Evolutionary conservation across 2,113 vertebrate genomes (phyloP), one percentile per base, ranked within the genome.

Genomic region (Ctenodactylus gundi): DNA sequence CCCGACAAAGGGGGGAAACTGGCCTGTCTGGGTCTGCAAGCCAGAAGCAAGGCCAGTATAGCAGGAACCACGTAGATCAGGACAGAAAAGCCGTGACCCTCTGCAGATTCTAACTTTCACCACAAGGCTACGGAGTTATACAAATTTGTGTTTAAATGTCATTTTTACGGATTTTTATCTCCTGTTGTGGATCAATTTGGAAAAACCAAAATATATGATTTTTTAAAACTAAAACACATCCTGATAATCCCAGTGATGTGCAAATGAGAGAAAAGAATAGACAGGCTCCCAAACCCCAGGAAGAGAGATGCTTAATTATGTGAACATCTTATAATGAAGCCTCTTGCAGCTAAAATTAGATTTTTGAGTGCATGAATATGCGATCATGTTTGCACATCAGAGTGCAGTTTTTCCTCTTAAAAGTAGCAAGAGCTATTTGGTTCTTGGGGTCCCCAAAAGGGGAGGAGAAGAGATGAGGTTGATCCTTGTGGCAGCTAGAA

Each of bases 291-390:
- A 91, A 82, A 94, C 90, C 93, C 96, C 78, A 34, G 46, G 67
- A 96, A 95, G 92, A 94, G 96, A 95, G 92, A 77, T 94, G 70
- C 97, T 95, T 97, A 95, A 96, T 97, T 97, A 93, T 72, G 46
- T 96, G 90, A 83, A 25, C 94, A 92, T 97, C 96, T 96, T 96
- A 92, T 90, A 96, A 97, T 78, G 91, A 97, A 97, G 96, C 36
- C 81, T 98, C 93, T 76, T 85, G 73, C 55, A 95, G 90, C 92
- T 97, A 96, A 97, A 98, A 98, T 97, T 97, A 97, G 95, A 96
- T 90, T 73, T n/a, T 85, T 34, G 93, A 97, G 95, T 67, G 57
- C 95, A 85, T 88, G 94, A 93, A 95, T 97, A 95, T 97, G 93
- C 27, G 73, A 95, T 90, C 77, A 65, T 62, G 89, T 85, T 85